phyloP scores from a whole-genome alignment of 1,140 invertebrate species.

The Melipona quadrifasciata region DNA sequence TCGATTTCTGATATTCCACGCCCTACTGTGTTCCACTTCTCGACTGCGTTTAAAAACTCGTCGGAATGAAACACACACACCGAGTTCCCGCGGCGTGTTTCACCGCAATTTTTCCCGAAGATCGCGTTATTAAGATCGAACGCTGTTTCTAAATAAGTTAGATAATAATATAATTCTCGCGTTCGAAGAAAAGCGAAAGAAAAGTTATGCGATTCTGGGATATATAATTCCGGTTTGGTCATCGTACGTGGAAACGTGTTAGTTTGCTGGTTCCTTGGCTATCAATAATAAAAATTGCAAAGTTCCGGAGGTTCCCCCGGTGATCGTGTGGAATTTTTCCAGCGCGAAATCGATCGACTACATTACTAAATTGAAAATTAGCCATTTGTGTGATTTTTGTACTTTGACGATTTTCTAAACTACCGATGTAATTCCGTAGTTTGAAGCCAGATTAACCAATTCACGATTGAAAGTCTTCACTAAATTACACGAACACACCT shows the following conservation, averaged over 20 bases:
- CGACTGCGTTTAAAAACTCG: no score
- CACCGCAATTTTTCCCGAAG: background rate
- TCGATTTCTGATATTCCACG: slow-evolving; percentile 41
- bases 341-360: background rate
- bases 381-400: no score
- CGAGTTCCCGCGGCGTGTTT: background rate
- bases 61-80: background rate
- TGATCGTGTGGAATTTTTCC: background rate
- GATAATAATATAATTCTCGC: slow-evolving; percentile 30
- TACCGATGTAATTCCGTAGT: no score
- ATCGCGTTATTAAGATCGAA: background rate
- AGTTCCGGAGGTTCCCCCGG: background rate
- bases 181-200: background rate
- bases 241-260: background rate
- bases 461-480: background rate
- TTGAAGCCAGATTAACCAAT: no score
- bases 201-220: slow-evolving; percentile 3
- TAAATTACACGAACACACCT: no score
- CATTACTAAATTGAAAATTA: no score
- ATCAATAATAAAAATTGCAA: slow-evolving; percentile 1
- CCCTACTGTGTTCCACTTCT: background rate
- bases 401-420: no score
- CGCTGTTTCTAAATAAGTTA: slow-evolving; percentile 1
- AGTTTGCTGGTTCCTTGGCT: background rate
- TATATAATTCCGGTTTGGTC: background rate